These are phyloP conservation scores for Caenorhabditis wallacei DNA, from an alignment of 2,888 invertebrate genomes.

Conservation along the genomic window DNA sequence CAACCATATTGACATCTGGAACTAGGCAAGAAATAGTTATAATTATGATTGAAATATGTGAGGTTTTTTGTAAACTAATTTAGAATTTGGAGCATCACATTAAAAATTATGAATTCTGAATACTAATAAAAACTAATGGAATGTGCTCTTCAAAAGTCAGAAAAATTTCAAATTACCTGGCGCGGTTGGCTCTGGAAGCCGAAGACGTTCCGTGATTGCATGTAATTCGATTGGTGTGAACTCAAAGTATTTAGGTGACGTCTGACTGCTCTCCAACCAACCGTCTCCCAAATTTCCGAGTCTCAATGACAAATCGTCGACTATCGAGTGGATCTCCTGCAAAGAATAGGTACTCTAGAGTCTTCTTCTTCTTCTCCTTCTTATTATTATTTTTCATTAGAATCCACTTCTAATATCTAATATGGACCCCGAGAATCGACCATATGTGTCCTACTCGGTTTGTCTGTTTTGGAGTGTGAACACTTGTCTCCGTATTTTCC, in stretches of 20 bases:
- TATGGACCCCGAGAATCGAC: slow-evolving; percentile 1
- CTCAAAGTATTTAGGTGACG: slow-evolving; percentile 84
- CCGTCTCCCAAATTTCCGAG: slow-evolving; percentile 74
- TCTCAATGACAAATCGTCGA: slow-evolving; percentile 75
- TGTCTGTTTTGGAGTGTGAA: background rate
- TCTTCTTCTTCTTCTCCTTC: too few species aligned
- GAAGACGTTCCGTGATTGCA: slow-evolving; percentile 92
- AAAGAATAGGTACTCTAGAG: slow-evolving; percentile 51
- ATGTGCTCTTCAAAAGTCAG: too few species aligned
- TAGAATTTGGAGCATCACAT: background rate
- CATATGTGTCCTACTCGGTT: slow-evolving; percentile 40
- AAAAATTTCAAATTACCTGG: slow-evolving; percentile 64
- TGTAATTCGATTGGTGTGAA: slow-evolving; percentile 91
- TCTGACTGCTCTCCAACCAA: slow-evolving; percentile 72
- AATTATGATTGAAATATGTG: background rate
- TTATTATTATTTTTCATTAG: slow-evolving; percentile 60
- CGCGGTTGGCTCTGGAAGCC: slow-evolving; percentile 89
- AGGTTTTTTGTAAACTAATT: background rate
- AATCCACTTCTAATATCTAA: slow-evolving; percentile 35
- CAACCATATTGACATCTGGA: slow-evolving; percentile 88
- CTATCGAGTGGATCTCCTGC: slow-evolving; percentile 78
- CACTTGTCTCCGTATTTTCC: slow-evolving; percentile 31
- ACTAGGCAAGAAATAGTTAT: background rate
- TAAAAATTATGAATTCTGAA: too few species aligned
- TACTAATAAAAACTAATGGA: too few species aligned